Evolutionary conservation across 2,888 invertebrate genomes (phyloP).

Genomic region (Drosophila histrio): DNA sequence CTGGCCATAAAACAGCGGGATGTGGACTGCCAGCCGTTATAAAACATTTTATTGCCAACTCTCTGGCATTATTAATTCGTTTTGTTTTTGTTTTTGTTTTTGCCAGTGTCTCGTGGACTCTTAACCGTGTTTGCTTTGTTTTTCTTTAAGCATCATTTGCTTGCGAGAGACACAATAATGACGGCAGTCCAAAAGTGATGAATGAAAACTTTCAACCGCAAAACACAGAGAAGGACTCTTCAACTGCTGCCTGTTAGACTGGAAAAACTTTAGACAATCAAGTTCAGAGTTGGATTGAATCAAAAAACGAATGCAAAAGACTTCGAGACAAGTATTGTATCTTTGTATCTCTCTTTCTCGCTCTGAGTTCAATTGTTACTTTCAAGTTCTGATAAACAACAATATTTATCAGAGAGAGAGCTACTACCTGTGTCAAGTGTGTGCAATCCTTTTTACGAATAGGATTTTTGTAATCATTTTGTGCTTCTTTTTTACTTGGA

Average conservation of each 20-base stretch:
- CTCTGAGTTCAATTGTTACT: neutral
- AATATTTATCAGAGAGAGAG: constrained; percentile 16
- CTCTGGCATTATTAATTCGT: constrained; percentile 67
- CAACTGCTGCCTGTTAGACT: neutral
- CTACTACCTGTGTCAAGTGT: neutral
- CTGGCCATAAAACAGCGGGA: constrained; percentile 60
- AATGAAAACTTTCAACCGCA: constrained; percentile 33
- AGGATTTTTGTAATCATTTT: neutral
- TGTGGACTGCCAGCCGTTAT: constrained; percentile 37
- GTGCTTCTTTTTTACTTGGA: no score
- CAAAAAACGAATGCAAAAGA: neutral
- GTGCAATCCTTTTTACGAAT: constrained; percentile 6
- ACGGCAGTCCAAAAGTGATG: constrained; percentile 32
- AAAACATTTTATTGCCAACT: constrained; percentile 65
- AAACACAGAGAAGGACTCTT: neutral
- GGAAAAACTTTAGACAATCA: constrained; percentile 1
- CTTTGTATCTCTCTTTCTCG: neutral
- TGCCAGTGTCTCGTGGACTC: constrained; percentile 3
- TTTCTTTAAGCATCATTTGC: constrained; percentile 67
- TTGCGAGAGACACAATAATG: constrained; percentile 61
- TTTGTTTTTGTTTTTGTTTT: constrained; percentile 57
- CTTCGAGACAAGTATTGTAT: neutral
- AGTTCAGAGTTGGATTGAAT: neutral
- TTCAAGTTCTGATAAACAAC: neutral
- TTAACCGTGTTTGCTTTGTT: constrained; percentile 39